Evolutionary conservation across 2,888 invertebrate genomes (phyloP).

Genomic region (Peribatodes rhomboidaria): DNA sequence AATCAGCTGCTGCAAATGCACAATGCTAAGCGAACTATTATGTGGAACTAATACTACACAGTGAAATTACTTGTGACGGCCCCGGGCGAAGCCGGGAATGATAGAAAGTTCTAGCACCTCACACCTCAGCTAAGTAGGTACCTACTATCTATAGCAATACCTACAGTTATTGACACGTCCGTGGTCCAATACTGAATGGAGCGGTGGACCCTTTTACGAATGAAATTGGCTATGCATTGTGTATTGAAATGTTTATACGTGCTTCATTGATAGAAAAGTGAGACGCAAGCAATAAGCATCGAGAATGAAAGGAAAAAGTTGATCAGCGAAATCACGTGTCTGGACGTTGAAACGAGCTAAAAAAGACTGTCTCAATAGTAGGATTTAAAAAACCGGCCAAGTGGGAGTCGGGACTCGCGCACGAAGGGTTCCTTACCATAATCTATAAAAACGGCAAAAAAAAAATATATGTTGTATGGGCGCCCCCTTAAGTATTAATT

Average conservation of each 20-base stretch:
- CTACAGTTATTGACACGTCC: conserved; percentile 30
- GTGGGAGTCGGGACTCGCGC: too few relatives aligned
- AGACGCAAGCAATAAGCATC: background rate
- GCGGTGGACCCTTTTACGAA: conserved; percentile 16
- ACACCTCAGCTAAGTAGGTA: conserved; percentile 33
- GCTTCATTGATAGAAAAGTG: conserved; percentile 1
- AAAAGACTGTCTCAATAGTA: too few relatives aligned
- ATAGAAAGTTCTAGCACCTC: conserved; percentile 46
- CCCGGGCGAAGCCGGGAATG: conserved; percentile 44
- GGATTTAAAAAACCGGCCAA: too few relatives aligned
- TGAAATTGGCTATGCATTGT: conserved; percentile 4
- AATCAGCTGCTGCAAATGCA: conserved; percentile 2
- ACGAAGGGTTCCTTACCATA: too few relatives aligned
- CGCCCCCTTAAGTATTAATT: too few relatives aligned
- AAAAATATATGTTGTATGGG: too few relatives aligned
- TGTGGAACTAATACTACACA: conserved; percentile 39
- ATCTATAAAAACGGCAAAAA: too few relatives aligned
- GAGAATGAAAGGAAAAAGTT: too few relatives aligned
- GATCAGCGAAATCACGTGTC: too few relatives aligned
- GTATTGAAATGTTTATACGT: background rate
- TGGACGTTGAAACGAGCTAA: background rate
- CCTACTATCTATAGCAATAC: conserved; percentile 1
- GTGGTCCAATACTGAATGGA: conserved; percentile 15
- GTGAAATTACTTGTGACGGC: conserved; percentile 44
- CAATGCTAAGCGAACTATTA: conserved; percentile 34